These are phyloP conservation scores for Sarcophaga subvicina DNA, from an alignment of 2,888 invertebrate genomes.

Conservation along the genomic window DNA sequence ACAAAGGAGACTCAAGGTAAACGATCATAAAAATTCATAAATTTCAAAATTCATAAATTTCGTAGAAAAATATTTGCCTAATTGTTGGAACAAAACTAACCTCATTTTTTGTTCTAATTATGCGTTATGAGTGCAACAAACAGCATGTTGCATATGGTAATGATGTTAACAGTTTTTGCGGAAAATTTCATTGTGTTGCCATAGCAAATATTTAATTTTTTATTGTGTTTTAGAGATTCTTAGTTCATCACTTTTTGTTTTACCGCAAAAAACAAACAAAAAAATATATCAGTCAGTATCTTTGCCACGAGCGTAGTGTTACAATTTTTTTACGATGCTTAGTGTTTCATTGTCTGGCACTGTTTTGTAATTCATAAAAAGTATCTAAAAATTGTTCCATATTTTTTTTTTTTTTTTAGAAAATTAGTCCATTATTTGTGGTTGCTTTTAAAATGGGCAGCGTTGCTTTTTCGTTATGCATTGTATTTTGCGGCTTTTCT, in stretches of 20 bases:
- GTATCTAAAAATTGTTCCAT: constrained; percentile 11
- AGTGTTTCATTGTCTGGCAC: constrained; percentile 30
- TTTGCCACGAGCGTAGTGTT: constrained; percentile 50
- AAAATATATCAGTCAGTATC: not conserved
- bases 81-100: constrained; percentile 9
- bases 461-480: constrained; percentile 5
- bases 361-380: constrained; percentile 14
- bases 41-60: constrained; percentile 15
- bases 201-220: constrained; percentile 47
- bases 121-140: constrained; percentile 56
- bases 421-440: constrained; percentile 50
- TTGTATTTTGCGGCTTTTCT: not conserved
- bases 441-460: not conserved
- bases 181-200: not conserved
- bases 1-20: constrained; percentile 38
- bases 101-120: constrained; percentile 67
- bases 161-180: not conserved
- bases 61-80: not conserved
- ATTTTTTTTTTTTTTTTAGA: constrained; percentile 27
- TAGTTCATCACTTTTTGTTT: constrained; percentile 42
- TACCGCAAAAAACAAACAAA: constrained; percentile 48
- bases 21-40: constrained; percentile 20
- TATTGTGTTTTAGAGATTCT: constrained; percentile 44
- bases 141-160: not conserved
- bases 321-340: constrained; percentile 52